phyloP scores from a whole-genome alignment of 2,113 vertebrate species.

The Solea solea region DNA sequence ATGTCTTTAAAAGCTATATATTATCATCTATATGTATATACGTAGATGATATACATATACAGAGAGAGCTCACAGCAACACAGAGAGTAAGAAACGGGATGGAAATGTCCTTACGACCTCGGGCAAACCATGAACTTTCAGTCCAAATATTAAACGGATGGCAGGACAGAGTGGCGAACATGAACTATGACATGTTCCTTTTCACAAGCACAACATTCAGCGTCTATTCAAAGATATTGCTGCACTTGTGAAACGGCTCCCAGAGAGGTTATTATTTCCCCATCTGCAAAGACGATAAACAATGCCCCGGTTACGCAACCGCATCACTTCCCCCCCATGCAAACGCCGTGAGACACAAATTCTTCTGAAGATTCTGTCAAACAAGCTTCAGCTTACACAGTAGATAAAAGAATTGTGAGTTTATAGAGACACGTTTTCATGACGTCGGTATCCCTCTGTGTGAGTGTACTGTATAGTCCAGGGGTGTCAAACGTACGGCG shows the following conservation, averaged over 20 bases:
- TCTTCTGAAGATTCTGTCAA: too few species aligned
- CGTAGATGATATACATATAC: neutral
- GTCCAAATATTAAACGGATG: neutral
- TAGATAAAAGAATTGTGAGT: too few species aligned
- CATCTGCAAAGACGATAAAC: neutral
- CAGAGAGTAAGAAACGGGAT: neutral
- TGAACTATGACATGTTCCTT: neutral
- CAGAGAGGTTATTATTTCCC: neutral
- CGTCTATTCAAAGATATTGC: neutral
- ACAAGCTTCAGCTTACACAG: too few species aligned
- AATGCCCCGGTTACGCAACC: neutral
- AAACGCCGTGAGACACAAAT: too few species aligned
- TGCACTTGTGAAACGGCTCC: neutral
- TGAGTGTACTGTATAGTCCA: too few species aligned
- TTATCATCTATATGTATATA: conserved; percentile 28
- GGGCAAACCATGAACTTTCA: neutral
- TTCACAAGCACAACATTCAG: neutral
- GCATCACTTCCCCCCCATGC: neutral
- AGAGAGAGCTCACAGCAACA: neutral
- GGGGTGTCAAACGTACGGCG: too few species aligned
- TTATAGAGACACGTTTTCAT: too few species aligned
- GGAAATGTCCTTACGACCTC: neutral
- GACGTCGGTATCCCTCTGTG: too few species aligned
- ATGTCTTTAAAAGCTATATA: neutral
- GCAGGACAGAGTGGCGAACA: neutral